A percentile compares a stretch with the other conserved stretches of the same genome.
Evolutionary conservation across 2,113 vertebrate genomes (phyloP).

Genomic region (Lipotes vexillifer): DNA sequence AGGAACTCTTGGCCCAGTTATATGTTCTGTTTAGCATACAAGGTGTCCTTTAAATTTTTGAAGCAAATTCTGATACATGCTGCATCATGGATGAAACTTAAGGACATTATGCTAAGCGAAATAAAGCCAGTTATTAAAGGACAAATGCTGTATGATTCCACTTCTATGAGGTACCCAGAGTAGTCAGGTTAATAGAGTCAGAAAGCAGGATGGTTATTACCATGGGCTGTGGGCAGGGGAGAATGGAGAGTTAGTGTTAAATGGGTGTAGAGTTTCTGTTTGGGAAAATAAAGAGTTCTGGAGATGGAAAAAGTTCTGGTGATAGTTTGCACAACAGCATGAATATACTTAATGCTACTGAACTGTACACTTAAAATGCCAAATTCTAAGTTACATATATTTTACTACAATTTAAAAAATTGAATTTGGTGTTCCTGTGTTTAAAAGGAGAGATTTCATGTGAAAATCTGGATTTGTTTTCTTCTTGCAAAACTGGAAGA

Average conservation of each 20-base stretch:
- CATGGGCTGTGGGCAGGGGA: too few species aligned
- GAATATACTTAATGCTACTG: not conserved
- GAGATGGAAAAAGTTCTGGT: not conserved
- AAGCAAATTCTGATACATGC: not conserved
- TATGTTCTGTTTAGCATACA: not conserved
- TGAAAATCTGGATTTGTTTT: not conserved
- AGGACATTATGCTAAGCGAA: not conserved
- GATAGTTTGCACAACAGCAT: fast-evolving
- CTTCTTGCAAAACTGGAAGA: not conserved
- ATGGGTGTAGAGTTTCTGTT: not conserved
- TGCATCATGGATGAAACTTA: not conserved
- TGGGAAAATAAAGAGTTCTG: not conserved
- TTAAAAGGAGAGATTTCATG: not conserved
- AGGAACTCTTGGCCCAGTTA: not conserved
- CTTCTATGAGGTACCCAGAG: not conserved
- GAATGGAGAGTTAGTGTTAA: not conserved
- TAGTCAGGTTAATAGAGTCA: not conserved
- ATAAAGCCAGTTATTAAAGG: not conserved
- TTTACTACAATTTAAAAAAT: not conserved
- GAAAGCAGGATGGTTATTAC: not conserved
- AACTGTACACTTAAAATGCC: not conserved
- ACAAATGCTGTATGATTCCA: not conserved
- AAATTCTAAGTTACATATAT: not conserved
- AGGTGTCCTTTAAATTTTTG: not conserved
- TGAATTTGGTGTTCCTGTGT: not conserved